A percentile compares a stretch with the other conserved stretches of the same genome.
Conservation (phyloP, 2,888 invertebrate species). For the Tetranychus truncatus region DNA sequence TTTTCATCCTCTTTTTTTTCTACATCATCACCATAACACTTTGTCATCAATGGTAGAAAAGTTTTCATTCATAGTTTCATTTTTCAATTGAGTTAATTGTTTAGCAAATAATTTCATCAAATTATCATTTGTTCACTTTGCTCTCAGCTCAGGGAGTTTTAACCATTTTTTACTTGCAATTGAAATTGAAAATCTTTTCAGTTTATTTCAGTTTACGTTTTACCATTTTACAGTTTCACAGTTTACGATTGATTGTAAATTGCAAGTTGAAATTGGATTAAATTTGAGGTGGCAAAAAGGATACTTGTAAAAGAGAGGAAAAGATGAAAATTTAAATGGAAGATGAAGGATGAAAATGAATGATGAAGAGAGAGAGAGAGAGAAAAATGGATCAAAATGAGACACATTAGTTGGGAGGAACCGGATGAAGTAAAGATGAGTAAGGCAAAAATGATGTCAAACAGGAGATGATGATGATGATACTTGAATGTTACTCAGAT, state of each 20-base stretch:
- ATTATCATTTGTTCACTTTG: too few relatives aligned
- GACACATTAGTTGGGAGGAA: not conserved
- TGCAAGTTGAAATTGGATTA: too few relatives aligned
- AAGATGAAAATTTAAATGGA: not conserved
- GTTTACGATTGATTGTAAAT: too few relatives aligned
- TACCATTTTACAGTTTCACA: too few relatives aligned
- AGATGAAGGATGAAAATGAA: not conserved
- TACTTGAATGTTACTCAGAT: not conserved
- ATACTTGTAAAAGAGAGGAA: too few relatives aligned
- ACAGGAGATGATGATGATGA: not conserved
- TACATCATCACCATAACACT: not conserved
- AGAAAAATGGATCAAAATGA: not conserved
- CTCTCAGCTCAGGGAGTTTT: too few relatives aligned
- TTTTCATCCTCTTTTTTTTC: not conserved
- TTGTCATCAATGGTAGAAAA: not conserved
- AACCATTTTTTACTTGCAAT: too few relatives aligned
- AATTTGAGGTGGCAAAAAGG: too few relatives aligned
- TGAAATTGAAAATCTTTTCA: too few relatives aligned
- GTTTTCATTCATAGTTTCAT: not conserved
- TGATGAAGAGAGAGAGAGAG: not conserved
- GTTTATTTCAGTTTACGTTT: too few relatives aligned
- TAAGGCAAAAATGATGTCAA: not conserved
- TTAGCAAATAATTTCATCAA: too few relatives aligned
- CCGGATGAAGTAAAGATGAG: conserved; percentile 8
- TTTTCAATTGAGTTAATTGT: not conserved